A percentile compares a stretch with the other conserved stretches of the same genome.
Evolutionary conservation across 2,888 invertebrate genomes (phyloP).

Genomic region (Ennomos quercinarius): DNA sequence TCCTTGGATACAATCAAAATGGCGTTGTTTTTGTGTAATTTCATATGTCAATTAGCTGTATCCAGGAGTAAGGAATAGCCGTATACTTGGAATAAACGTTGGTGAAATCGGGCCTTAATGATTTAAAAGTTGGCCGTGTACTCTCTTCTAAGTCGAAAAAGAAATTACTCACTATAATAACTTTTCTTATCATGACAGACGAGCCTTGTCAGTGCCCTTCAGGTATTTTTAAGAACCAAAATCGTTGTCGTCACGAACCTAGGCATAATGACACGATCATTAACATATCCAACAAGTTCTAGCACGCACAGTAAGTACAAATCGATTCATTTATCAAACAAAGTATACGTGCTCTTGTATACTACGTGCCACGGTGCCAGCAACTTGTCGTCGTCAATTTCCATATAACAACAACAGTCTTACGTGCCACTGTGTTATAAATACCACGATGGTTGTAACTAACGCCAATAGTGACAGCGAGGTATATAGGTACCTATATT

Average conservation of each 20-base stretch:
- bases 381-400: conserved; percentile 3
- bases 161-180: too few relatives aligned
- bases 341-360: background rate
- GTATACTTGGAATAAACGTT: too few relatives aligned
- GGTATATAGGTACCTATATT: too few relatives aligned
- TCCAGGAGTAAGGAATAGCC: too few relatives aligned
- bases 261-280: conserved; percentile 12
- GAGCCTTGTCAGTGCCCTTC: conserved; percentile 17
- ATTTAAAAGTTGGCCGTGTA: too few relatives aligned
- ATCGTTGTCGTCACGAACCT: conserved; percentile 20
- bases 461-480: too few relatives aligned
- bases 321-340: conserved; percentile 8
- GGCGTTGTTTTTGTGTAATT: too few relatives aligned
- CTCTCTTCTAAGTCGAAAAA: too few relatives aligned
- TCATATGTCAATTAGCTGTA: too few relatives aligned
- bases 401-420: conserved; percentile 15
- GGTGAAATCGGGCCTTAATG: too few relatives aligned
- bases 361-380: too few relatives aligned
- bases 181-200: background rate
- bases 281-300: conserved; percentile 11
- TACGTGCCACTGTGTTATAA: conserved; percentile 16
- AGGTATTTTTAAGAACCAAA: conserved; percentile 7
- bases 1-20: too few relatives aligned
- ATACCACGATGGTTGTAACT: background rate
- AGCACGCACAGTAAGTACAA: conserved; percentile 10